Evolutionary conservation across 2,888 invertebrate genomes (phyloP), one percentile per base, ranked within the genome.

Genomic region (Drosophila percnosoma): DNA sequence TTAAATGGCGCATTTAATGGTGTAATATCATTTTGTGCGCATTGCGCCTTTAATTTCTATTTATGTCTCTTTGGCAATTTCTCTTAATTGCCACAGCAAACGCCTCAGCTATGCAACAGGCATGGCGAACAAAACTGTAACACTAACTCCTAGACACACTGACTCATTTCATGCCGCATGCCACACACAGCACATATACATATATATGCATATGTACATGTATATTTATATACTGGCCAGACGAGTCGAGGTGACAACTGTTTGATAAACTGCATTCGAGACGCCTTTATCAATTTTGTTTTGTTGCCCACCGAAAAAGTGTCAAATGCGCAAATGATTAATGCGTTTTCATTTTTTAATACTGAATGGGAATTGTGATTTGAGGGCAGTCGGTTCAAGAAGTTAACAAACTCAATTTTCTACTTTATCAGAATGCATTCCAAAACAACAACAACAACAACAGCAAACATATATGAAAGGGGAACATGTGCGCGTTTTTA

Each of bases 1-100:
- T 83, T 90, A 90, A 90, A 89, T 88, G 88, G 88, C 83, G 63
- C 71, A 80, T 87, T 88, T 90, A 88, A 88, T 88, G 87, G 90
- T 89, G 87, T 87, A 90, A 88, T 89, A 82, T 80, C 89, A 82
- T 84, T 85, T 85, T 81, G 73, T 62, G 72, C 71, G 73, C 75
- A 73, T 71, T 75, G 73, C 82, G 87, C 82, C 80, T 89, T 82
- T 84, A 67, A 89, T 85, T 87, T 85, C 87, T 85, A 82, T 87
- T 87, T 85, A 89, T 81, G 89, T 87, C 80, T 61, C 68, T 74
- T 75, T 80, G 72, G 63, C 75, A 87, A 89, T 85, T 85, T 89
- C 75, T 84, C 45, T 68, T 74, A 73, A 78, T 78, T 75, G 77
- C 75, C 67, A 67, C 58, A 66, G 61, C 58, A 38, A 51, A 45